Base-by-base conservation (phyloP, 2,888 invertebrate species). In the Drosophila cognata region DNA sequence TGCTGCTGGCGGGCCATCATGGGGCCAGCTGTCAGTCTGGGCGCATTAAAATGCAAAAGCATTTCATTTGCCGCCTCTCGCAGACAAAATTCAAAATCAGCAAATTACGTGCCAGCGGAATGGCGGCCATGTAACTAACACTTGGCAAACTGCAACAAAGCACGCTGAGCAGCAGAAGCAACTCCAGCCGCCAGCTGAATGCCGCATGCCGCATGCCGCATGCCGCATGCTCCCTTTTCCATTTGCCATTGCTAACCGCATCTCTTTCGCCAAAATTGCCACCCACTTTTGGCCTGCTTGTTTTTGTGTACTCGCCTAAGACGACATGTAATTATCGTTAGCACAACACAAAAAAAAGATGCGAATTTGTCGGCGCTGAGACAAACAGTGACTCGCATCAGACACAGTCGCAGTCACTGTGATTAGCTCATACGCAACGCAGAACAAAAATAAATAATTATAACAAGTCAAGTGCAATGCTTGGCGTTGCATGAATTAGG, bases 1-100 rank as follows among this genome's bases (percentile, higher is more conserved):
- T 29, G 13, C 25, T n/a, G 46, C 51, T 28, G 63, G 53, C 55
- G 65, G 58, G 65, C 64, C 72, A 68, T 69, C 81, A 66, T 63
- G 78, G 89, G 75, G 88, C 82, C 79, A 76, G 82, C 89, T 84
- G 84, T 87, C 82, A 89, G 84, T 87, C 89, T 78, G 76, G 70
- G 82, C 71, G 83, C 85, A 90, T 86, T 86, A 85, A 90, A 90
- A 90, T 89, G 89, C 89, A 90, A 86, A 87, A 88, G 84, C 89
- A 90, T 87, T 87, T 90, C 89, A 88, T 90, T 89, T 87, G 83
- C 82, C 74, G 82, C 77, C 89, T 72, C n/a, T 55, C 10, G 71
- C 79, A 78, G 89, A 79, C 89, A 79, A 90, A 87, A 81, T 87
- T 87, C 77, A 87, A 90, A 87, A 90, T 90, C 90, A 87, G 89